These are phyloP conservation scores for Panulirus ornatus DNA, from an alignment of 1,140 invertebrate species.

Conservation along the genomic window DNA sequence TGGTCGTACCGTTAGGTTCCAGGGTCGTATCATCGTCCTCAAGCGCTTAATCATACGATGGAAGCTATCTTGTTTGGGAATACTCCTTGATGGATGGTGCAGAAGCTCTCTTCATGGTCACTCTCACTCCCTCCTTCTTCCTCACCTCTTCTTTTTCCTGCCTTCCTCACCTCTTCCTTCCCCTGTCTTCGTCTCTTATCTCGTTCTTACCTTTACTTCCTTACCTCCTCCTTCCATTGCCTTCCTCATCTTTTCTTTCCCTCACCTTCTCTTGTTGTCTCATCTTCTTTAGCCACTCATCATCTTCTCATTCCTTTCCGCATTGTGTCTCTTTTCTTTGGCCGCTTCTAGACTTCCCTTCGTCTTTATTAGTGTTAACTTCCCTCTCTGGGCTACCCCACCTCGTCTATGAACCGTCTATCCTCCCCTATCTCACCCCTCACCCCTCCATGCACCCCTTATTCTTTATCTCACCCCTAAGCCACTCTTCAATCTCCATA, in stretches of 20 bases:
- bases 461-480: not conserved
- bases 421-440: not conserved
- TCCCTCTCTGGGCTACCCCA: no score
- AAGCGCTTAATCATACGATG: no score
- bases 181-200: not conserved
- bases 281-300: not conserved
- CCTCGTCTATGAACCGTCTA: not conserved
- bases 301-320: not conserved
- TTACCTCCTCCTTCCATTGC: not conserved
- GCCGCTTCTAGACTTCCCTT: no score
- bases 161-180: not conserved
- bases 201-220: not conserved
- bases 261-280: not conserved
- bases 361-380: no score
- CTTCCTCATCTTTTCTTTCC: not conserved
- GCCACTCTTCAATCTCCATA: not conserved
- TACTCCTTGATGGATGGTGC: no score
- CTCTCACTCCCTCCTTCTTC: not conserved
- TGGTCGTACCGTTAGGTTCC: no score
- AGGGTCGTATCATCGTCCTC: no score
- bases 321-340: not conserved
- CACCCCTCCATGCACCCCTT: not conserved
- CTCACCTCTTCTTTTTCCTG: not conserved
- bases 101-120: no score
- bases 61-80: no score